Conservation (phyloP, 92 coral and sea anemone species). For the Scolanthus callimorphus region DNA sequence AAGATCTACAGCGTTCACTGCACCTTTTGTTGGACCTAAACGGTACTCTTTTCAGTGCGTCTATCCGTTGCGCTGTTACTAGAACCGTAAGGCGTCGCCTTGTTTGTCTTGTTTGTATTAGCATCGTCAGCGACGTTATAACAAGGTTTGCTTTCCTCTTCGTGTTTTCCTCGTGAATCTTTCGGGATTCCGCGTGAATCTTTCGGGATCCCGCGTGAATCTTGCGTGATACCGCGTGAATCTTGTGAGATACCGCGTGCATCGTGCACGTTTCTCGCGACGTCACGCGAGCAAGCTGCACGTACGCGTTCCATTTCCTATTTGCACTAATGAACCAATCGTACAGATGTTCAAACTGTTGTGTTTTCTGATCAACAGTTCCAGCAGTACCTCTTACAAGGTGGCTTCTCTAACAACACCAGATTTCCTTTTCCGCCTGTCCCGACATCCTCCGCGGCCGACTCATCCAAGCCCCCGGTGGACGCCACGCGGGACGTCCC, state of each 20-base stretch:
- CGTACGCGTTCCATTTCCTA: constrained; percentile 62
- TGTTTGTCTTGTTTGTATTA: not conserved
- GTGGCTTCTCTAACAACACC: constrained; percentile 1
- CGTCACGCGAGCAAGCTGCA: constrained; percentile 6
- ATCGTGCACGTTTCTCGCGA: not conserved
- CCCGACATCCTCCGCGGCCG: constrained; percentile 5
- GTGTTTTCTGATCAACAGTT: no score
- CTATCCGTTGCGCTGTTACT: no score
- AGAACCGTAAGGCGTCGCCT: not conserved
- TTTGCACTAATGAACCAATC: no score
- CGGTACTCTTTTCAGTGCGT: no score
- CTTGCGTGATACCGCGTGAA: not conserved
- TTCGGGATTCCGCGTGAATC: not conserved
- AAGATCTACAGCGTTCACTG: no score
- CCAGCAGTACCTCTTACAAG: constrained; percentile 29
- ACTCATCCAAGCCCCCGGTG: constrained; percentile 10
- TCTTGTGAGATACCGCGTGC: not conserved
- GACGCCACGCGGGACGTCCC: constrained; percentile 21
- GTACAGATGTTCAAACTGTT: no score
- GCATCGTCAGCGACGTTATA: not conserved
- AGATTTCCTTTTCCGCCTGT: constrained; percentile 22
- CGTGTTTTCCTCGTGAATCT: not conserved
- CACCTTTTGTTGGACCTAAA: no score
- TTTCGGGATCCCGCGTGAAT: not conserved
- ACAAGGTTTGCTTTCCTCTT: not conserved